A percentile compares a stretch with the other conserved stretches of the same genome.
Evolutionary conservation across 2,113 vertebrate species (phyloP).

Genomic region (Bos javanicus): DNA sequence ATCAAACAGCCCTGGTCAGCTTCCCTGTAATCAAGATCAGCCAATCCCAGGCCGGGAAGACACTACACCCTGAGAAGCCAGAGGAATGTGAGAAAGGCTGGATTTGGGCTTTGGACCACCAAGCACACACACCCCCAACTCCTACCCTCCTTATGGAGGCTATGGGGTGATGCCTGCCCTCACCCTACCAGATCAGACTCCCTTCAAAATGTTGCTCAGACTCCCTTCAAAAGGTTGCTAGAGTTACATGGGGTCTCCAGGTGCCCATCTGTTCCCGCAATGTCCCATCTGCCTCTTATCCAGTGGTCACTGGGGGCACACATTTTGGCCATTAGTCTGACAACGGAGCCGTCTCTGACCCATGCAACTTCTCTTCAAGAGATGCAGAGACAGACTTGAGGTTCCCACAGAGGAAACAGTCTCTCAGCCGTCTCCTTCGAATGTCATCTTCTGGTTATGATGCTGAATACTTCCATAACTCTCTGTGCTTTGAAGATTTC

Average conservation of each 20-base stretch:
- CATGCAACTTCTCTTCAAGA: accelerated
- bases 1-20: background rate
- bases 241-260: background rate
- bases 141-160: background rate
- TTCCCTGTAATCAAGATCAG: background rate
- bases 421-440: background rate
- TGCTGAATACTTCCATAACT: background rate
- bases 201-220: background rate
- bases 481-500: background rate
- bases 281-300: background rate
- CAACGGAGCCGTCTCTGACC: no score
- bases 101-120: background rate
- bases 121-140: accelerated
- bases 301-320: background rate
- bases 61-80: background rate
- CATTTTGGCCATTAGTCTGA: background rate
- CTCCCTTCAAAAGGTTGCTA: background rate
- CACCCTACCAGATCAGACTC: background rate
- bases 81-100: background rate
- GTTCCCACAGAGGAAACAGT: background rate
- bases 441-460: background rate
- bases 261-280: background rate
- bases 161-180: background rate
- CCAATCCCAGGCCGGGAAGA: background rate
- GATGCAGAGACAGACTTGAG: background rate